Evolutionary conservation across 2,113 vertebrate genomes (phyloP), one percentile per base, ranked within the genome.

Genomic region (Lampris incognitus): DNA sequence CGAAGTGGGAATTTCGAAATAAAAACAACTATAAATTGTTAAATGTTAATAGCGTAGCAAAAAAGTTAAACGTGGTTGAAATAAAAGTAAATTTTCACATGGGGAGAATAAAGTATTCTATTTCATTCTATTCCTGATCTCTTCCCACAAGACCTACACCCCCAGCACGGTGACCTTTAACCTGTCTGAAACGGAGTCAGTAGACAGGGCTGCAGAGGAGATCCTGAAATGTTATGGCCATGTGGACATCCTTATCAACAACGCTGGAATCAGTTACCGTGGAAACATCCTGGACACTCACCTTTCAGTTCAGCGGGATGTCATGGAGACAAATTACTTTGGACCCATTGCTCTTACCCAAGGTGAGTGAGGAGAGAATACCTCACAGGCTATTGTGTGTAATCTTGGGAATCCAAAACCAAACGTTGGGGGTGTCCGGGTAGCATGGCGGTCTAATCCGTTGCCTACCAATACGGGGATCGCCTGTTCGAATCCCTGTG

Each of bases 291-390:
- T 92, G 69, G 96, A 98, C 38, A 99, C 98, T 0, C 76, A 88
- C 8, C 57, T 96, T 8, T 95, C 96, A 0, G 97, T 99, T 78
- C 97, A 99, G 82, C 94, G 94, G 80, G 95, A 92, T 40, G 95
- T 99, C 70, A 98, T 98, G 97, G 96, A 98, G 68, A 97, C 95
- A 40, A 99, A 99, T 90, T 99, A 99, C 84, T 99, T 99, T 76
- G 98, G 98, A 24, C 95, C 98, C 0, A 13, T 99, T 11, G 96
- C 97, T 81, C 91, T 99, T 41, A 99, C 98, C 1, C 98, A 99
- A 96, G 97, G 97, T 97, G 2, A 69, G 85, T 76, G 59, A 63
- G 13, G 8, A 44, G 5, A 46, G 50, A 42, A 6, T 11, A 40
- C 44, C 24, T 24, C 24, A 24, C 24, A 24, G 24, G 39, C 6